phyloP scores from a whole-genome alignment of 2,797 vertebrate genomes.

The Melanotaenia pygmaea region DNA sequence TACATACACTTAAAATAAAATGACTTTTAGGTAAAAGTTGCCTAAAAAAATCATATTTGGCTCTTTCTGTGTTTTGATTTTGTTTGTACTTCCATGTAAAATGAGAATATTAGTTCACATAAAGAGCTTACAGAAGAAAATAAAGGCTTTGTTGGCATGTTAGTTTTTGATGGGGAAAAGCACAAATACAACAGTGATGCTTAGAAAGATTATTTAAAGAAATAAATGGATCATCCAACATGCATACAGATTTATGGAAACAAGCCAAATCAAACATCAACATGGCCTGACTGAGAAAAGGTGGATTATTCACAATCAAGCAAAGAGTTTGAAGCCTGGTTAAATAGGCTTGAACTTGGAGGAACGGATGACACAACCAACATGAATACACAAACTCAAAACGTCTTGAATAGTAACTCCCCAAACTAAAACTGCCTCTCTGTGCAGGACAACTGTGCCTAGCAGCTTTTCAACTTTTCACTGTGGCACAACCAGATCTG shows the following conservation, averaged over 20 bases:
- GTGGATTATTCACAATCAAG: conserved; percentile 7
- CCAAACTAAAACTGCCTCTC: background rate
- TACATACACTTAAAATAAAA: too few species aligned
- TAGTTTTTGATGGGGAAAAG: background rate
- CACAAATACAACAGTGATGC: background rate
- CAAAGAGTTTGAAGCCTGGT: background rate
- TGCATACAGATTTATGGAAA: too few species aligned
- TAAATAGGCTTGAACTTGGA: too few species aligned
- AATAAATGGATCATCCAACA: background rate
- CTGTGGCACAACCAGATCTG: background rate
- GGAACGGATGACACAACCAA: background rate
- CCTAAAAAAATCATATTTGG: too few species aligned
- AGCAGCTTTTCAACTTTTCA: background rate
- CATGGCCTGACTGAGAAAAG: background rate
- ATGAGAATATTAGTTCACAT: too few species aligned
- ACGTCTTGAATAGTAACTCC: background rate
- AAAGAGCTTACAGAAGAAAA: background rate
- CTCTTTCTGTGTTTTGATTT: too few species aligned
- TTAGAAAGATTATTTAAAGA: background rate
- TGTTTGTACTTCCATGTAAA: too few species aligned
- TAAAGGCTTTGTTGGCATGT: background rate
- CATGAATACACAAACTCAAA: conserved; percentile 1
- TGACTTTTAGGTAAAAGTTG: too few species aligned
- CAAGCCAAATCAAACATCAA: too few species aligned
- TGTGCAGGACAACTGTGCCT: background rate